Base-by-base conservation (phyloP, 2,797 vertebrate genomes). In the Hephaestus fuliginosus region DNA sequence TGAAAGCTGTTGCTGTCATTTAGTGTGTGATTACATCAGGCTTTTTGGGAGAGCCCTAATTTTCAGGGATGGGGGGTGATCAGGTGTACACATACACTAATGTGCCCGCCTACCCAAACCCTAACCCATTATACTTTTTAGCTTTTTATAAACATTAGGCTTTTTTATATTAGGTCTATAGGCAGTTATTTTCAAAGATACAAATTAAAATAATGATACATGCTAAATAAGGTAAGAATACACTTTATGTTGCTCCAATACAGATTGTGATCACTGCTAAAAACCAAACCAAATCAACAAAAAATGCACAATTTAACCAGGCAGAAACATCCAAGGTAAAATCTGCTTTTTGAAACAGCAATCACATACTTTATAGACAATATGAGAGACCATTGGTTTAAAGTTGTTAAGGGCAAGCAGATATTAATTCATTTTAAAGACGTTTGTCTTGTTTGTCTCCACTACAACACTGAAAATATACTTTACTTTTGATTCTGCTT, bases 351-450 rank as follows among this genome's bases (percentile, higher is more conserved):
- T 73, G 46, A 15, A 61, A 65, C 25, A 55, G 15, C 30, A 65
- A 65, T 72, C 70, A 63, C 17, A 28, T 30, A 22, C 33, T n/a
- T 58, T 53, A 49, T 17, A 28, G 28, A 63, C 8, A 65, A n/a
- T 55, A 25, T 51, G 39, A 39, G 43, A 60, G 43, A 57, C 15
- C 6, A 43, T 20, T 60, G 58, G 43, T 74, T 84, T 72, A 56
- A 72, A 78, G 44, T 52, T 72, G 33, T 46, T 63, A 61, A 69
- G 12, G 30, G 25, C 51, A 64, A 57, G 57, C 20, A 66, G 36
- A 73, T 75, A 78, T 71, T 57, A 72, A 64, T 80, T 65, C 3
- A 73, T 76, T 62, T 81, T 22, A 56, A 85, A 64, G 33, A 76
- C 74, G 61, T 64, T 51, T 74, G 25, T 25, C 25, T 25, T 25